These are phyloP conservation scores for Chymomyza caudatula DNA, from an alignment of 2,888 invertebrate genomes.

Conservation along the genomic window DNA sequence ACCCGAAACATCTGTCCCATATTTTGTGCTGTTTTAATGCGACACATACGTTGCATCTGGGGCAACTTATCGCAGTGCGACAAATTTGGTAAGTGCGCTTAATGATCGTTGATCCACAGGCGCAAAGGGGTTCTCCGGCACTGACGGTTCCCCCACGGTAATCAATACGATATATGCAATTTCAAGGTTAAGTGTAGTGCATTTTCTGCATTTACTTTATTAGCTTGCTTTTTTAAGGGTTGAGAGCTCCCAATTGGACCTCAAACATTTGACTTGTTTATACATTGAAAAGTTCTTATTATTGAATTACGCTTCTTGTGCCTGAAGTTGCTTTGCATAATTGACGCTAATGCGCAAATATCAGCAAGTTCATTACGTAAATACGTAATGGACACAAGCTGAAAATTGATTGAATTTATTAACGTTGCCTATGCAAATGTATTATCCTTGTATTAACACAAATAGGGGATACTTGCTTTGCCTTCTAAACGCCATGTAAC, in stretches of 20 bases:
- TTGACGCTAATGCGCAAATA: conserved; percentile 57
- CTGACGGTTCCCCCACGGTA: conserved; percentile 19
- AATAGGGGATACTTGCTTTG: no score
- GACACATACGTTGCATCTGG: conserved; percentile 27
- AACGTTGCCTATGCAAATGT: conserved; percentile 1
- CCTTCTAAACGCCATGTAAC: no score
- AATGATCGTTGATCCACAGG: conserved; percentile 24
- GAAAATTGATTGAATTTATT: conserved; percentile 34
- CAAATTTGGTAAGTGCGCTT: conserved; percentile 63
- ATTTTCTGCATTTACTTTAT: conserved; percentile 31
- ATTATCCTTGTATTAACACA: no score
- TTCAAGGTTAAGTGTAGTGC: conserved; percentile 5
- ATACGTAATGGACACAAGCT: conserved; percentile 60
- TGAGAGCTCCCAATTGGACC: conserved; percentile 20
- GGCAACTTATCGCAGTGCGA: conserved; percentile 50
- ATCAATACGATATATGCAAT: conserved; percentile 31
- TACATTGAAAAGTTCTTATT: conserved; percentile 5
- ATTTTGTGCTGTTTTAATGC: conserved; percentile 67
- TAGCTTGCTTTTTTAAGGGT: conserved; percentile 11
- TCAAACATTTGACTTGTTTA: conserved; percentile 15
- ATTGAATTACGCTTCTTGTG: conserved; percentile 31
- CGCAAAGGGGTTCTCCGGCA: conserved; percentile 29
- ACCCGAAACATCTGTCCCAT: conserved; percentile 66
- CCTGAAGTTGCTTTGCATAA: conserved; percentile 59
- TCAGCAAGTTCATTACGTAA: conserved; percentile 48